Conservation (phyloP, 2,797 vertebrate species). For the Intellagama lesueurii region DNA sequence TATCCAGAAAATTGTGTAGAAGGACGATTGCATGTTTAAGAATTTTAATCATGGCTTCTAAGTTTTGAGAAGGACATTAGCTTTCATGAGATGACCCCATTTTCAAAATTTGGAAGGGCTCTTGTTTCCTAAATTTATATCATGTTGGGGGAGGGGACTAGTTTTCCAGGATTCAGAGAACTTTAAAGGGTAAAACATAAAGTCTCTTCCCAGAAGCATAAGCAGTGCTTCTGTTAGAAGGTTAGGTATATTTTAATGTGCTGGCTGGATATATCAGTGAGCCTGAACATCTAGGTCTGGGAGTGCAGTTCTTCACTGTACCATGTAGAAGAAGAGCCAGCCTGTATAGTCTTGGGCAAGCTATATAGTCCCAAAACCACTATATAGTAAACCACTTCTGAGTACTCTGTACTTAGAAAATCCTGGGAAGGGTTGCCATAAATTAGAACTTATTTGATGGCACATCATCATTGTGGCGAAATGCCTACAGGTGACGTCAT, state of each 20-base stretch:
- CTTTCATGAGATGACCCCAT: not conserved
- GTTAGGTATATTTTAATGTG: not conserved
- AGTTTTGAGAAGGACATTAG: not conserved
- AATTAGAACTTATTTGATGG: too few relatives aligned
- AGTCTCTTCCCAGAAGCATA: not conserved
- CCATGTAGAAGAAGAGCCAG: too few relatives aligned
- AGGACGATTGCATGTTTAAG: not conserved
- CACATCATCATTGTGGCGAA: too few relatives aligned
- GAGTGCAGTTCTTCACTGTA: too few relatives aligned
- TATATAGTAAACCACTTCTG: too few relatives aligned
- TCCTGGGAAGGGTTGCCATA: too few relatives aligned
- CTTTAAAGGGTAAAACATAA: not conserved
- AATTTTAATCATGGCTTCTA: not conserved
- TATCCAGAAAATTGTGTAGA: not conserved
- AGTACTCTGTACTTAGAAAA: too few relatives aligned
- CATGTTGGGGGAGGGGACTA: fast-evolving
- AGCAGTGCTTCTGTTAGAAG: not conserved
- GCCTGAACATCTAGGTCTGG: too few relatives aligned
- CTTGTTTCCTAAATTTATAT: not conserved
- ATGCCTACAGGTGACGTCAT: too few relatives aligned
- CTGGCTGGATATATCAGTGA: too few relatives aligned
- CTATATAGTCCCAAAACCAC: too few relatives aligned
- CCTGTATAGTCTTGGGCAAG: too few relatives aligned
- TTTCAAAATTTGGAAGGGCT: not conserved
- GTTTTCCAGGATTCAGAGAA: not conserved